These are phyloP conservation scores for Phlogophora meticulosa DNA, from an alignment of 2,888 invertebrate species.

Conservation along the genomic window DNA sequence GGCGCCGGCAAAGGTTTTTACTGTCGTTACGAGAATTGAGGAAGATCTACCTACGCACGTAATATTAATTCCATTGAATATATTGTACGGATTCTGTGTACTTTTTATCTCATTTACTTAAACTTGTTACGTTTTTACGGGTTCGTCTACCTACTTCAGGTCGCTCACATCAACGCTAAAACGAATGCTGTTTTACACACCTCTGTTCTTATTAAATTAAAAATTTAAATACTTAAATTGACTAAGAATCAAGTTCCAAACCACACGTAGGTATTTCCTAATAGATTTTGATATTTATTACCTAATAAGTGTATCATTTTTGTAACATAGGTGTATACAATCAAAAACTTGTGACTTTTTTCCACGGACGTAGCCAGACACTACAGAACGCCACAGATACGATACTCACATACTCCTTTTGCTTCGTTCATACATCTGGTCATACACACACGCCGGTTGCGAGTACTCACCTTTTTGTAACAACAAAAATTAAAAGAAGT, in stretches of 20 bases:
- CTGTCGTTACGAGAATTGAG: slow-evolving; percentile 58
- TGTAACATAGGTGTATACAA: too few relatives aligned
- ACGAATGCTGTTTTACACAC: slow-evolving; percentile 2
- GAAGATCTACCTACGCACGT: slow-evolving; percentile 13
- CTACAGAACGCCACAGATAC: too few relatives aligned
- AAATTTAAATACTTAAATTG: slow-evolving; percentile 7
- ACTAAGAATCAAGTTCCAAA: too few relatives aligned
- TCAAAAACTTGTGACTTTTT: too few relatives aligned
- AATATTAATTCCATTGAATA: slow-evolving; percentile 35
- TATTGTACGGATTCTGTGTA: slow-evolving; percentile 24
- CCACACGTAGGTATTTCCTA: not conserved
- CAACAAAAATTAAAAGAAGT: not conserved
- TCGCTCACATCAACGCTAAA: slow-evolving; percentile 7
- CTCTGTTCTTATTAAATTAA: not conserved
- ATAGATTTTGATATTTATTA: not conserved
- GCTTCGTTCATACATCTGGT: too few relatives aligned
- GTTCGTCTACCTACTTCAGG: slow-evolving; percentile 6
- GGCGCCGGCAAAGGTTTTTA: slow-evolving; percentile 55
- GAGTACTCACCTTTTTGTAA: too few relatives aligned
- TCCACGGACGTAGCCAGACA: too few relatives aligned
- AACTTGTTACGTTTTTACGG: not conserved
- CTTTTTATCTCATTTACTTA: slow-evolving; percentile 22
- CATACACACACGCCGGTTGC: too few relatives aligned
- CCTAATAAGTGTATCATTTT: not conserved
- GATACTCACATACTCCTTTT: too few relatives aligned